Percentiles rank a stretch among this genome's conserved stretches.
These are phyloP conservation scores for Morpho achilles DNA, from an alignment of 2,888 invertebrate species.

Conservation along the genomic window DNA sequence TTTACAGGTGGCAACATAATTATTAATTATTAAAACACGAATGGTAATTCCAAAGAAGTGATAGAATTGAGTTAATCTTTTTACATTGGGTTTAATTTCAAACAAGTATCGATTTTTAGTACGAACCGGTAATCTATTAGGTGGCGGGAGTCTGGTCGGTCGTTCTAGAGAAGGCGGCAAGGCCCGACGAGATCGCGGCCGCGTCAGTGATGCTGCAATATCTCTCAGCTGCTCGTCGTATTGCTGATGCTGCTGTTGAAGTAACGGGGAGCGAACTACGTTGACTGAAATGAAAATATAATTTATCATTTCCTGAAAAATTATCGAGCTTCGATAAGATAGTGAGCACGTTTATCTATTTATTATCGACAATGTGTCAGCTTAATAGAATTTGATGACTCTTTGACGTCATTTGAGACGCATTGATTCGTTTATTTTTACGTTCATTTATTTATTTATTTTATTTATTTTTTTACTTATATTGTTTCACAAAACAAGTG, in stretches of 20 bases:
- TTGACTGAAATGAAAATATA: conserved; percentile 34
- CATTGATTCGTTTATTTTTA: background rate
- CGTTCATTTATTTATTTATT: no score
- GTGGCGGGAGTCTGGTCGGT: conserved; percentile 73
- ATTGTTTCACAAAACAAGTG: no score
- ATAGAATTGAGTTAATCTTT: no score
- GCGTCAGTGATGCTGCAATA: conserved; percentile 89
- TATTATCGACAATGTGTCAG: background rate
- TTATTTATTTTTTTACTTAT: no score
- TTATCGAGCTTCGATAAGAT: no score
- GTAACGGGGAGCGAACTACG: conserved; percentile 59
- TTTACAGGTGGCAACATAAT: no score
- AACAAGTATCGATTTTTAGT: background rate
- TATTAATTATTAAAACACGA: no score
- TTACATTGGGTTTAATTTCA: no score
- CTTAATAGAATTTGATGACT: background rate
- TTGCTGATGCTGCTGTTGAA: conserved; percentile 70
- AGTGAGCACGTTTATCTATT: background rate
- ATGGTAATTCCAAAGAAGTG: no score
- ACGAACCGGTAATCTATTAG: conserved; percentile 61
- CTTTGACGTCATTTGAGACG: no score
- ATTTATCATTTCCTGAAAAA: background rate
- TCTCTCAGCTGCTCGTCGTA: conserved; percentile 88
- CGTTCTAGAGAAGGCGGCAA: conserved; percentile 77
- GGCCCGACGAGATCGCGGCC: conserved; percentile 80